Percentiles rank a stretch among this genome's conserved stretches.
phyloP scores from a whole-genome alignment of 2,113 vertebrate species.

The Agapornis roseicollis region DNA sequence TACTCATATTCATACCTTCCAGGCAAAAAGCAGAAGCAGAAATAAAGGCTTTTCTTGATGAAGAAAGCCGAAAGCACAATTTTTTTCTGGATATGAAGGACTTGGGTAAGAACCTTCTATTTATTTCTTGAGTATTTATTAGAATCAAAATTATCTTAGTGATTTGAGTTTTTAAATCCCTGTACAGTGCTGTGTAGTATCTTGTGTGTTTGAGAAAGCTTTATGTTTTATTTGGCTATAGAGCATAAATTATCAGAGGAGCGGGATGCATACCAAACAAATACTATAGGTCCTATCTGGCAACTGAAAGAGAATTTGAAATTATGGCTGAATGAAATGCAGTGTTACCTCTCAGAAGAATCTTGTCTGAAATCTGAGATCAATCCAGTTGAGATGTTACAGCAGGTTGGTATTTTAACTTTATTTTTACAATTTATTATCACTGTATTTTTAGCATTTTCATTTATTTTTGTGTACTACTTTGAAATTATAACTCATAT shows the following conservation, averaged over 20 bases:
- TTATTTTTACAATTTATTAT: background rate
- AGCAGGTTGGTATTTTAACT: conserved; percentile 78
- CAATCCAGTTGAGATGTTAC: conserved; percentile 67
- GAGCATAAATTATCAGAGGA: conserved; percentile 78
- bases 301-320: conserved; percentile 82
- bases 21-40: conserved; percentile 84
- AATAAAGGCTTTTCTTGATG: conserved; percentile 76
- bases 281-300: conserved; percentile 79
- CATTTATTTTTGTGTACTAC: background rate
- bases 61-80: conserved; percentile 55
- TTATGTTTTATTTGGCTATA: conserved; percentile 66
- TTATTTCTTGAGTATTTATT: background rate
- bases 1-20: conserved; percentile 31
- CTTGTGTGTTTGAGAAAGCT: conserved; percentile 30
- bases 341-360: background rate
- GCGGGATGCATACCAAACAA: conserved; percentile 65
- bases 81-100: conserved; percentile 65
- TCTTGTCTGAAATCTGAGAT: conserved; percentile 4
- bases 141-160: background rate
- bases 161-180: background rate
- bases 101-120: conserved; percentile 68
- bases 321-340: conserved; percentile 70
- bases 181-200: background rate
- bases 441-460: background rate
- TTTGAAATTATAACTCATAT: background rate